Evolutionary conservation across 1,140 invertebrate species (phyloP).

Genomic region (Brachionus paranguensis): DNA sequence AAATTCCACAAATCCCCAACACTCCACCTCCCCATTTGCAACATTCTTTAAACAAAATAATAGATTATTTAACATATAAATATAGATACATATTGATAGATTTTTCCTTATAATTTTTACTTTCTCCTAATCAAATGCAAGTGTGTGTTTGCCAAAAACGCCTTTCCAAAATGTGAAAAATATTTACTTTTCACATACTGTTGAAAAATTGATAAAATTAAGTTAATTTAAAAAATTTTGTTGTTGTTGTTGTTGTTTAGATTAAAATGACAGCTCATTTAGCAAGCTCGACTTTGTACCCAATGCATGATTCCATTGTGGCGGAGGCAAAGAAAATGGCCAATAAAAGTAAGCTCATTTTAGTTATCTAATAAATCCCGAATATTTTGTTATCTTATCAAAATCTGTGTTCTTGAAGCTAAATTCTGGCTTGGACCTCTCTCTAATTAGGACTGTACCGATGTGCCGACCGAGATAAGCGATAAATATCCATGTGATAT

Average conservation of each 20-base stretch:
- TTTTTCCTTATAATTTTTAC: not conserved
- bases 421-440: not conserved
- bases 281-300: not conserved
- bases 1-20: conserved; percentile 21
- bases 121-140: not conserved
- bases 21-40: not conserved
- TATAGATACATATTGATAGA: not conserved
- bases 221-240: not conserved
- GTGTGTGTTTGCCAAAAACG: conserved; percentile 15
- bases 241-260: not conserved
- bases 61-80: conserved; percentile 18
- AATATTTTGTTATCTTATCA: conserved; percentile 15
- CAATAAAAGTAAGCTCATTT: not conserved
- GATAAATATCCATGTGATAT: conserved; percentile 18
- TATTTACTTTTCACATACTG: not conserved
- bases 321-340: not conserved
- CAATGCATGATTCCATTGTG: not conserved
- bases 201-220: not conserved
- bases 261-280: not conserved
- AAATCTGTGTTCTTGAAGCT: not conserved
- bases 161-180: not conserved
- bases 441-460: not conserved
- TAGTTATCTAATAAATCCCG: not conserved
- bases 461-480: not conserved
- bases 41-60: not conserved